Percentiles rank a stretch among this genome's conserved stretches.
These are phyloP conservation scores for Ascaphus truei DNA, from an alignment of 2,113 vertebrate species.

Conservation along the genomic window DNA sequence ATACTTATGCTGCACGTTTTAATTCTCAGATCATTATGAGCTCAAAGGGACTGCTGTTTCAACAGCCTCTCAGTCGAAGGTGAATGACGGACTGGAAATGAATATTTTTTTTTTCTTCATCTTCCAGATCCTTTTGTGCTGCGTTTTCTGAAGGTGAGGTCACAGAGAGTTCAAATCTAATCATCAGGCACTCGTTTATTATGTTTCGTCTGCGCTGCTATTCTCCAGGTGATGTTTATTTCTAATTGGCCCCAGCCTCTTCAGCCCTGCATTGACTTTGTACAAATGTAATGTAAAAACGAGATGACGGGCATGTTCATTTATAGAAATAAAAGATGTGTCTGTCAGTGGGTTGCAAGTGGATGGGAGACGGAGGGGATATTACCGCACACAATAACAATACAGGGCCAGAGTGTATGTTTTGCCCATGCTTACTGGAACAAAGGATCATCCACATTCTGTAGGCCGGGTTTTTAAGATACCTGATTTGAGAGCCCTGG, in stretches of 20 bases:
- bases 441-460: too few species aligned
- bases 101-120: constrained; percentile 22
- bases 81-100: constrained; percentile 19
- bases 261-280: not conserved
- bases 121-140: constrained; percentile 12
- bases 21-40: constrained; percentile 26
- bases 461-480: too few species aligned
- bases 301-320: not conserved
- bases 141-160: constrained; percentile 10
- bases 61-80: constrained; percentile 24
- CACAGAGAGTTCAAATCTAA: constrained; percentile 27
- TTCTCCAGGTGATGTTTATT: constrained; percentile 30
- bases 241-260: constrained; percentile 20
- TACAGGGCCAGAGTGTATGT: too few species aligned
- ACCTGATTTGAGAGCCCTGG: too few species aligned
- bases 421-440: too few species aligned
- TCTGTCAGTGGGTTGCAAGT: too few species aligned
- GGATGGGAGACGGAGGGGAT: too few species aligned
- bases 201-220: not conserved
- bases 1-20: constrained; percentile 9
- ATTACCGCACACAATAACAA: too few species aligned
- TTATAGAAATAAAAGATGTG: not conserved
- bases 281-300: not conserved
- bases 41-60: constrained; percentile 19
- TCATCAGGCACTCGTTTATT: constrained; percentile 15